A percentile compares a stretch with the other conserved stretches of the same genome.
phyloP scores from a whole-genome alignment of 2,113 vertebrate genomes.

The Pomatostomus ruficeps region DNA sequence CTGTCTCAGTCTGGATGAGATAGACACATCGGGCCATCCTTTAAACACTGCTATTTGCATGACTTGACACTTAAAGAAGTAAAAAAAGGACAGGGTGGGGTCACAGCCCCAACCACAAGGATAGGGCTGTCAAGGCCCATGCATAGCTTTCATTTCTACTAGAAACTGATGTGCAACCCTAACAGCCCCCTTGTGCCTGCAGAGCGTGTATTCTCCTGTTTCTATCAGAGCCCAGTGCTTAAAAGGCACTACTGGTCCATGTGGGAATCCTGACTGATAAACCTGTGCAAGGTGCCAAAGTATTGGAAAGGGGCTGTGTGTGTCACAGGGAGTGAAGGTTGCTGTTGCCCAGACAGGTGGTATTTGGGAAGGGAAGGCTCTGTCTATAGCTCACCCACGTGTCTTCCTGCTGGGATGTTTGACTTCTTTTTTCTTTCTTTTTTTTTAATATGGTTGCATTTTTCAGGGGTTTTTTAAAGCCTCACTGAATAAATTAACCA shows the following conservation, averaged over 20 bases:
- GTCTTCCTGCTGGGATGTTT: background rate
- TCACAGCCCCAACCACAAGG: background rate
- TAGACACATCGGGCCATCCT: background rate
- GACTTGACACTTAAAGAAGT: background rate
- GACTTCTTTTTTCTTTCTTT: too few relatives aligned
- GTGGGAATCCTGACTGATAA: background rate
- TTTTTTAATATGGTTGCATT: background rate
- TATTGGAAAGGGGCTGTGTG: background rate
- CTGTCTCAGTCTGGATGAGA: background rate
- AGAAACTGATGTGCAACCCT: background rate
- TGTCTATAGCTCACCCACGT: background rate
- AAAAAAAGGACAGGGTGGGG: background rate
- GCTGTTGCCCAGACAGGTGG: background rate
- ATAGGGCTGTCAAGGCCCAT: background rate
- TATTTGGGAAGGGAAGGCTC: background rate
- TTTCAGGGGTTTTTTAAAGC: background rate
- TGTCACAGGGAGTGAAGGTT: background rate
- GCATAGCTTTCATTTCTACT: background rate
- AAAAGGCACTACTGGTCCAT: background rate
- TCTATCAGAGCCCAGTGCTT: rapidly evolving
- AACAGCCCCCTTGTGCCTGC: background rate
- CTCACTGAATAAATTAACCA: background rate
- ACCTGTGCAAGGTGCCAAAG: background rate
- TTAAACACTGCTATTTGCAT: background rate
- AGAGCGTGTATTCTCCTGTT: background rate